These are phyloP conservation scores for Psix sp. DNA, from an alignment of 1,140 invertebrate genomes.

Conservation along the genomic window DNA sequence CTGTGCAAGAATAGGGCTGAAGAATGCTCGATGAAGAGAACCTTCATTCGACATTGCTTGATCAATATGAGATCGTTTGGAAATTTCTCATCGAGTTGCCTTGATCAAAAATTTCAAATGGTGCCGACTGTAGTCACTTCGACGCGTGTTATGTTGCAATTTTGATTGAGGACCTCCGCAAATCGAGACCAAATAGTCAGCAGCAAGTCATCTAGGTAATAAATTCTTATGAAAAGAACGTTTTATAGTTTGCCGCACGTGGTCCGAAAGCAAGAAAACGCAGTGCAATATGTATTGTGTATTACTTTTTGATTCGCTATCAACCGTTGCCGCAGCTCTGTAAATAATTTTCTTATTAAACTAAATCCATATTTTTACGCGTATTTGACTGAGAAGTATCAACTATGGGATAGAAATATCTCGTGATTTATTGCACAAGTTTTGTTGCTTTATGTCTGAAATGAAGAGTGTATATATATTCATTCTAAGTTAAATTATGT, in stretches of 20 bases:
- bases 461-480: too few species aligned
- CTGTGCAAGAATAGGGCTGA: slow-evolving; percentile 34
- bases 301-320: slow-evolving; percentile 28
- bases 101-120: slow-evolving; percentile 34
- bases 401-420: too few species aligned
- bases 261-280: too few species aligned
- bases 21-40: slow-evolving; percentile 50
- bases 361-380: neutral
- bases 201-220: slow-evolving; percentile 22
- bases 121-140: slow-evolving; percentile 9
- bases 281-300: slow-evolving; percentile 26
- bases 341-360: slow-evolving; percentile 7
- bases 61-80: slow-evolving; percentile 44
- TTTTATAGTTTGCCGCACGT: slow-evolving; percentile 22
- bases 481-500: too few species aligned
- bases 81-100: slow-evolving; percentile 26
- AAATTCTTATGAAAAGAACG: slow-evolving; percentile 36
- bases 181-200: slow-evolving; percentile 32
- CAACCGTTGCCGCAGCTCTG: neutral
- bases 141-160: slow-evolving; percentile 25
- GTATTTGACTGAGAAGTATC: too few species aligned
- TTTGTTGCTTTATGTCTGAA: too few species aligned
- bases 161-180: slow-evolving; percentile 27
- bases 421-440: too few species aligned
- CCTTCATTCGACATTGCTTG: slow-evolving; percentile 37